Base-by-base conservation (phyloP, 92 coral and sea anemone genomes). In the Isaurus tuberculatus region DNA sequence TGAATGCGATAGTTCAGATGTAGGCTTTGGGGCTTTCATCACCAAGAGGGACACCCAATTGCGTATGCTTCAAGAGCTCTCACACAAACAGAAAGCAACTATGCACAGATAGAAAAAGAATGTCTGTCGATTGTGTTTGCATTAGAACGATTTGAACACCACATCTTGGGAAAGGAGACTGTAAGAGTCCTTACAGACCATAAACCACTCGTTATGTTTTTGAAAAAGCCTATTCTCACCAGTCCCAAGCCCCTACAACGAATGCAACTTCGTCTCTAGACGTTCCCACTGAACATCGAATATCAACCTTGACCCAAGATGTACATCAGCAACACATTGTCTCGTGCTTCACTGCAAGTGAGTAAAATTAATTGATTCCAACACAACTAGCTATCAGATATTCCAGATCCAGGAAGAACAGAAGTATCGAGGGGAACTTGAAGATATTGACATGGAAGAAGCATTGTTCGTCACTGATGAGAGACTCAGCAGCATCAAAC, bases 1-100 rank as follows among this genome's bases (percentile, higher is more conserved):
- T 42, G 88, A 90, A 37, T 83, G 93, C 64, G 90, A 90, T 65
- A 83, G 88, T 40, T 72, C 88, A 29, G 90, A 90, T 36, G 78
- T 71, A 2, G 93, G 88, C 83, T 69, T 86, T 1, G 91, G 91
- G 16, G 90, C 90, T 5, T 83, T 74, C 70, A 85, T 85, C 25
- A 82, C 11, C 94, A 91, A 58, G 88, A 85, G 25, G 94, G 92
- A 31, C 90, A 88, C 66, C 94, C 92, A 8, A 79, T 88, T 2
- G 88, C 94, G 42, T 91, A 70, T 73, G 89, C 87, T 25, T 88
- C 88, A 0, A 63, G 85, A 34, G 64, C 88, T 28, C 80, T 90
- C 8, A 70, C 89, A 70, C 70, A 75, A 42, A 89, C 88, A 30
- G 90, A 85, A 20, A 17, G 84, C 0, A 70, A 86, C 46, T 91